These are phyloP conservation scores for Mythimna albipuncta DNA, from an alignment of 2,888 invertebrate genomes.

Conservation along the genomic window DNA sequence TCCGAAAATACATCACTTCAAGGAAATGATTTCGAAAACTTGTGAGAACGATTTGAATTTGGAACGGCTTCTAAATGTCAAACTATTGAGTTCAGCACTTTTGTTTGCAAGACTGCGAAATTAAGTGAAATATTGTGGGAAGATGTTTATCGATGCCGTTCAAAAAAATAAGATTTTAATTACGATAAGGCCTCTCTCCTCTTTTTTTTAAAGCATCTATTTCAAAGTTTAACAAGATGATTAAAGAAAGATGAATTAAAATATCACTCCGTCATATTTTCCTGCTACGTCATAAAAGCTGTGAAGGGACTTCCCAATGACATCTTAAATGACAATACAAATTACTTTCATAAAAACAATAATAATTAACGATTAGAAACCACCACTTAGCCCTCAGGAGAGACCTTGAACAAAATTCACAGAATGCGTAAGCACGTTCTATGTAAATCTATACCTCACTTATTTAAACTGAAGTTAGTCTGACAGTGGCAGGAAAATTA, in stretches of 20 bases:
- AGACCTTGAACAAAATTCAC: constrained; percentile 21
- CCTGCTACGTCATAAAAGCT: neutral
- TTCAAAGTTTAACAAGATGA: neutral
- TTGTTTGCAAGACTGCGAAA: constrained; percentile 34
- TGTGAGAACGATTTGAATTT: constrained; percentile 56
- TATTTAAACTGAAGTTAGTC: neutral
- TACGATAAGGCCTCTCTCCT: neutral
- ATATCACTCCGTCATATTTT: too few relatives aligned
- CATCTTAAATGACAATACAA: neutral
- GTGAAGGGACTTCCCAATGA: constrained; percentile 10
- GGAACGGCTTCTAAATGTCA: constrained; percentile 48
- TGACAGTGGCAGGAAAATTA: constrained; percentile 20
- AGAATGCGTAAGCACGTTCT: constrained; percentile 29
- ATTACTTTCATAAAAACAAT: neutral
- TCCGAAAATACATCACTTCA: constrained; percentile 57
- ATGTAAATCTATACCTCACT: neutral
- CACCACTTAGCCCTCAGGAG: neutral
- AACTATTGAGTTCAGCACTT: constrained; percentile 29
- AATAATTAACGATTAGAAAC: neutral
- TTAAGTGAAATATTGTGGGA: constrained; percentile 22
- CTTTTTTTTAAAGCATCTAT: neutral
- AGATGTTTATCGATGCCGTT: neutral
- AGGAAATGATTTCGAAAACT: constrained; percentile 48
- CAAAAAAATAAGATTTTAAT: neutral
- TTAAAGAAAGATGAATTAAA: too few relatives aligned